These are phyloP conservation scores for Phylloscopus whistleri DNA, from an alignment of 2,113 vertebrate genomes.

Conservation along the genomic window DNA sequence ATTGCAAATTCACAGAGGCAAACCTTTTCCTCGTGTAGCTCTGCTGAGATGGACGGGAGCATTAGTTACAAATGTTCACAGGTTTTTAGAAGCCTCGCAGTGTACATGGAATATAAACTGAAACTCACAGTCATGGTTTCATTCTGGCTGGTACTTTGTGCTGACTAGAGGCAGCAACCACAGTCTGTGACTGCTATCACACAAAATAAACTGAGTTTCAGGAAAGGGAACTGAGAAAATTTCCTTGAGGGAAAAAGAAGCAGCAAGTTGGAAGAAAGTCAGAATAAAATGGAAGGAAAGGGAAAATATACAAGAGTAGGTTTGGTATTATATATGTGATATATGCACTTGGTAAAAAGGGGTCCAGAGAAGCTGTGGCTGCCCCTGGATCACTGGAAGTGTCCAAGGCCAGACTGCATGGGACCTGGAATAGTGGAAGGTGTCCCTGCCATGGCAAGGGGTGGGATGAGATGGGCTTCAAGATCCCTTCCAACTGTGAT, in stretches of 20 bases:
- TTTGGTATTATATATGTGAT: neutral
- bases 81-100: neutral
- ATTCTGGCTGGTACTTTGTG: neutral
- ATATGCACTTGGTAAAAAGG: neutral
- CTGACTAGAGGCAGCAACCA: neutral
- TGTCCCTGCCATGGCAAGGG: neutral
- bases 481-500: neutral
- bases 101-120: rapidly evolving
- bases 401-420: rapidly evolving
- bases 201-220: neutral
- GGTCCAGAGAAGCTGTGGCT: neutral
- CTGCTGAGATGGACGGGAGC: neutral
- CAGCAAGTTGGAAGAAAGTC: neutral
- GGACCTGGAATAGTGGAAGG: neutral
- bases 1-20: neutral
- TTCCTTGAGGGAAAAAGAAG: neutral
- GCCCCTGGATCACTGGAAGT: neutral
- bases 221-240: neutral
- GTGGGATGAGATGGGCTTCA: neutral
- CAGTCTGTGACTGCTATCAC: neutral
- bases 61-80: neutral
- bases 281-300: neutral
- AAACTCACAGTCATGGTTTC: neutral
- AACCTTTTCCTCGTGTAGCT: neutral
- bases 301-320: neutral